Percentiles rank a stretch among this genome's conserved stretches.
phyloP scores from a whole-genome alignment of 2,888 invertebrate genomes.

The Phlogophora meticulosa region DNA sequence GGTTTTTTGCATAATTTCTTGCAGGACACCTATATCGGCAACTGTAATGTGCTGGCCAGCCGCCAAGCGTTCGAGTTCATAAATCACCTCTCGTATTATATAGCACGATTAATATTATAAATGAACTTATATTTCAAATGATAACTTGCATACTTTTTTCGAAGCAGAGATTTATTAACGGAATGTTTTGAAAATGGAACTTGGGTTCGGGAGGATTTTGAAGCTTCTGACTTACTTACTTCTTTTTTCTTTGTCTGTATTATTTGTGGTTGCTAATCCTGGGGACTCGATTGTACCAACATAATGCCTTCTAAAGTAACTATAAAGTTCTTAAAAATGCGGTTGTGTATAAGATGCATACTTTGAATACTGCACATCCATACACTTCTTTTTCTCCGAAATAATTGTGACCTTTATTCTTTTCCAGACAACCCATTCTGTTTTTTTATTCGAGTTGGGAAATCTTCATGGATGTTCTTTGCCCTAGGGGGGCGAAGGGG shows the following conservation, averaged over 20 bases:
- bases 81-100: conserved; percentile 39
- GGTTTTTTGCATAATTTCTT: conserved; percentile 52
- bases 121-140: conserved; percentile 55
- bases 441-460: no score
- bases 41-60: conserved; percentile 45
- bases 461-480: no score
- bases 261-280: no score
- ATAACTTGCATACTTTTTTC: conserved; percentile 39
- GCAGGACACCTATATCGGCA: conserved; percentile 49
- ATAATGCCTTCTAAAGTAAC: no score
- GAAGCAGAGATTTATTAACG: neutral
- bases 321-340: no score
- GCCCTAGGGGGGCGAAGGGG: no score
- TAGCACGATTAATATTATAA: conserved; percentile 51
- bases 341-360: no score
- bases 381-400: no score
- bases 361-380: no score
- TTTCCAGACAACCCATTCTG: no score
- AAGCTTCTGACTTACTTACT: neutral
- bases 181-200: neutral
- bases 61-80: conserved; percentile 47
- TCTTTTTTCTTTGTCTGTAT: neutral
- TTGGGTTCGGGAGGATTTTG: neutral
- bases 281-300: no score
- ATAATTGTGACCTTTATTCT: no score